Percentiles rank a stretch among this genome's conserved stretches.
Evolutionary conservation across 2,113 vertebrate species (phyloP).

Genomic region (Pterophyllum scalare): DNA sequence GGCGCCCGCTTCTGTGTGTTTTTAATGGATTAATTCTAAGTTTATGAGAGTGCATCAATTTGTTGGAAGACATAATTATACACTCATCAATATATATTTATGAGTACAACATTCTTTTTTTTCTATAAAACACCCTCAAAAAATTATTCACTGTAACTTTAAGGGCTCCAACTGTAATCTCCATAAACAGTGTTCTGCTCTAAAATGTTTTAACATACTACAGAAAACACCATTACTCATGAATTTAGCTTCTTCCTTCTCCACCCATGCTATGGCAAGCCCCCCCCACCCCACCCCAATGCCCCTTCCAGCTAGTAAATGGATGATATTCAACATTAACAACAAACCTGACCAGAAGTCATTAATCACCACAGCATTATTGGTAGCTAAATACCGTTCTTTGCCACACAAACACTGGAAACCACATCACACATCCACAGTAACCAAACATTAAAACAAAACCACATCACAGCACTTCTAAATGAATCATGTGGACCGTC

Average conservation of each 20-base stretch:
- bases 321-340: neutral
- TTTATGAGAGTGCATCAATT: too few species aligned
- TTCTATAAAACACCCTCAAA: too few species aligned
- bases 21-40: too few species aligned
- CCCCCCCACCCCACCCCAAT: fast-evolving
- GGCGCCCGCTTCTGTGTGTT: too few species aligned
- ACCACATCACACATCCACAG: neutral
- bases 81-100: too few species aligned
- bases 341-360: neutral
- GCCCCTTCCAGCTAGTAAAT: neutral
- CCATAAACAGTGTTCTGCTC: neutral
- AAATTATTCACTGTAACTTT: neutral
- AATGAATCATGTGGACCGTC: neutral
- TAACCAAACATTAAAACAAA: neutral
- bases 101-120: too few species aligned
- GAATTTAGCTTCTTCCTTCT: neutral
- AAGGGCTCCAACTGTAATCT: neutral
- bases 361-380: neutral
- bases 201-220: neutral
- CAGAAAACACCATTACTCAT: neutral
- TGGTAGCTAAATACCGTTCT: neutral
- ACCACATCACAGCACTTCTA: neutral
- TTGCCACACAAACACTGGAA: neutral
- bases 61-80: too few species aligned
- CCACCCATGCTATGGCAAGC: neutral